Evolutionary conservation across 2,888 invertebrate genomes (phyloP).

Genomic region (Euzophera pinguis): DNA sequence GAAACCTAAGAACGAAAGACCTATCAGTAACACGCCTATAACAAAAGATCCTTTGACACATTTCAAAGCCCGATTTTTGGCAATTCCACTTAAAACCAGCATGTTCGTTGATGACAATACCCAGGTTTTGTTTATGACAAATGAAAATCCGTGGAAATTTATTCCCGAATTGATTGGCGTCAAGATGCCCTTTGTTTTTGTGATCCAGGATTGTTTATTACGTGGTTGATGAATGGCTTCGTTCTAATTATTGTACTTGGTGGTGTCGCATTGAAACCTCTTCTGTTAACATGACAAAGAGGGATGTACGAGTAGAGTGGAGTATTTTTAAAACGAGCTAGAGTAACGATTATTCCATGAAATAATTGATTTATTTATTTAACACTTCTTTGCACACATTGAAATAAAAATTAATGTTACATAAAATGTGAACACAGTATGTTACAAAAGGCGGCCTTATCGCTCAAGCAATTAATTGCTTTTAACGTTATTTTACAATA

Average conservation of each 20-base stretch:
- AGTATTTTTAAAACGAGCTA: background rate
- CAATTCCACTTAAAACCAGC: background rate
- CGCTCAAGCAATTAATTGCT: too few relatives aligned
- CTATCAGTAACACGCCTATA: background rate
- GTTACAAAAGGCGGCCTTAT: too few relatives aligned
- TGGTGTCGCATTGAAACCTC: background rate
- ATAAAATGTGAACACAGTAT: too few relatives aligned
- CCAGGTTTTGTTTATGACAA: conserved; percentile 5
- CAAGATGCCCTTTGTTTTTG: conserved; percentile 30
- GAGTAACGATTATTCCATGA: background rate
- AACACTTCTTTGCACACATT: too few relatives aligned
- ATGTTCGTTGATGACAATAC: conserved; percentile 3
- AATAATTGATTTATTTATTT: too few relatives aligned
- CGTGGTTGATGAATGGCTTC: conserved; percentile 34
- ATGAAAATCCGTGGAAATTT: conserved; percentile 9
- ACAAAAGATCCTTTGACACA: background rate
- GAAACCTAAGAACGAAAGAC: background rate
- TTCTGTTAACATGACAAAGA: conserved; percentile 7
- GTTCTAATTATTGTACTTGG: conserved; percentile 1
- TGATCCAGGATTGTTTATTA: conserved; percentile 24
- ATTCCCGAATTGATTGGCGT: conserved; percentile 12
- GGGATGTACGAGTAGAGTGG: background rate
- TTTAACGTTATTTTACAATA: too few relatives aligned
- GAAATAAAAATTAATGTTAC: too few relatives aligned
- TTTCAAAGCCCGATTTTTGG: conserved; percentile 3